Conservation (phyloP, 2,113 vertebrate species). For the Gymnorhina tibicen region DNA sequence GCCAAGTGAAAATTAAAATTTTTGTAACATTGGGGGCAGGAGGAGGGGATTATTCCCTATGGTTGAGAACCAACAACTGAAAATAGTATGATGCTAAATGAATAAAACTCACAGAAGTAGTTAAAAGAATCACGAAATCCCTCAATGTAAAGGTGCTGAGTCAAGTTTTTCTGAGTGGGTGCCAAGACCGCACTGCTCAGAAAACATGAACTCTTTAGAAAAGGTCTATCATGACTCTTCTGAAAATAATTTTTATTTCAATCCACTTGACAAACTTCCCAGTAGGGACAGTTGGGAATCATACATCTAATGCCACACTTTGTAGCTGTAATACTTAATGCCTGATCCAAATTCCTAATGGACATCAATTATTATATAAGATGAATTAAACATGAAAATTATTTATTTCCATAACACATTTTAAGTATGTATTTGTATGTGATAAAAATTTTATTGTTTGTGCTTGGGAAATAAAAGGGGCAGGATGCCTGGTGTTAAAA, state of each 20-base stretch:
- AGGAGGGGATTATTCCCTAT: not conserved
- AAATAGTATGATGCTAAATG: not conserved
- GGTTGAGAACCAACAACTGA: not conserved
- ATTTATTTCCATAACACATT: not conserved
- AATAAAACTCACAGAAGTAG: not conserved
- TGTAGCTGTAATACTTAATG: not conserved
- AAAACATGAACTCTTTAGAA: not conserved
- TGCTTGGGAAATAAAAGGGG: not conserved
- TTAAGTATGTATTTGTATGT: not conserved
- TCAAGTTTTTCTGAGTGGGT: not conserved
- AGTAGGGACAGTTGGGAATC: not conserved
- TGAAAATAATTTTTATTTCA: not conserved
- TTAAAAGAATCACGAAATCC: not conserved
- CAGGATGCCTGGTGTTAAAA: not conserved
- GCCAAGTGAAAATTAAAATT: not conserved
- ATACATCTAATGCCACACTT: not conserved
- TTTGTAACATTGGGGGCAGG: not conserved
- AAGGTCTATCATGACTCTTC: not conserved
- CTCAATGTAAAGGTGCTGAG: not conserved
- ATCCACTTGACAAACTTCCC: not conserved
- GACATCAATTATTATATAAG: not conserved
- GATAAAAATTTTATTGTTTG: not conserved
- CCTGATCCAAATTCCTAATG: not conserved
- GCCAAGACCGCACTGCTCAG: not conserved
- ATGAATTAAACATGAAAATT: conserved; percentile 11